A percentile compares a stretch with the other conserved stretches of the same genome.
Conservation (phyloP, 1,140 invertebrate species). For the Scaptomyza graminum region DNA sequence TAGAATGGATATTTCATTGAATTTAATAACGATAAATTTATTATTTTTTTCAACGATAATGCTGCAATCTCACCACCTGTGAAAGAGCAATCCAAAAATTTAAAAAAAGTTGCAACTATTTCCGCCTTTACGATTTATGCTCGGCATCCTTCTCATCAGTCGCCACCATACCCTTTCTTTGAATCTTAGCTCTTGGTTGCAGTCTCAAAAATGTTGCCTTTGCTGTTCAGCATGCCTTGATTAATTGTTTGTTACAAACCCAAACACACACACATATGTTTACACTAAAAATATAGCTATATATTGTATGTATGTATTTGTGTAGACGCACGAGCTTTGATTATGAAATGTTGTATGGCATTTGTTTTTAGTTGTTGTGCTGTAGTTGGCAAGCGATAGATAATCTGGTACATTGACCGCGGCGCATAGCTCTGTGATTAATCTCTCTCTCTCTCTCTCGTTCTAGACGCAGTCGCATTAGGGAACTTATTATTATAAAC, state of each 20-base stretch:
- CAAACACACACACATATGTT: neutral
- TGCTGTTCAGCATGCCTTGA: constrained; percentile 7
- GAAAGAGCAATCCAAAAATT: neutral
- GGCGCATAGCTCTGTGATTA: constrained; percentile 9
- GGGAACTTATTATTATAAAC: neutral
- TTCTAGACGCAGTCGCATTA: constrained; percentile 19
- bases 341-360: neutral
- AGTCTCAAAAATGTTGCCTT: constrained; percentile 14
- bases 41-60: neutral
- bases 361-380: constrained; percentile 8
- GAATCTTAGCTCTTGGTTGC: constrained; percentile 3
- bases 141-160: neutral
- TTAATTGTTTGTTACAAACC: constrained; percentile 17
- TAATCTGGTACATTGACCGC: constrained; percentile 40
- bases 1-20: no score
- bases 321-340: neutral
- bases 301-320: neutral
- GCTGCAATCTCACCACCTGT: neutral
- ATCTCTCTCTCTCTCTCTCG: constrained; percentile 26
- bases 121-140: constrained; percentile 18
- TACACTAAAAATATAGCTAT: no score
- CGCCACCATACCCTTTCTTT: no score
- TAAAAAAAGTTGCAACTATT: constrained; percentile 14
- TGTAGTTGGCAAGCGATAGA: constrained; percentile 3
- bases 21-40: no score